phyloP scores from a whole-genome alignment of 2,888 invertebrate species.

The Lepidocyrtoides sp. region DNA sequence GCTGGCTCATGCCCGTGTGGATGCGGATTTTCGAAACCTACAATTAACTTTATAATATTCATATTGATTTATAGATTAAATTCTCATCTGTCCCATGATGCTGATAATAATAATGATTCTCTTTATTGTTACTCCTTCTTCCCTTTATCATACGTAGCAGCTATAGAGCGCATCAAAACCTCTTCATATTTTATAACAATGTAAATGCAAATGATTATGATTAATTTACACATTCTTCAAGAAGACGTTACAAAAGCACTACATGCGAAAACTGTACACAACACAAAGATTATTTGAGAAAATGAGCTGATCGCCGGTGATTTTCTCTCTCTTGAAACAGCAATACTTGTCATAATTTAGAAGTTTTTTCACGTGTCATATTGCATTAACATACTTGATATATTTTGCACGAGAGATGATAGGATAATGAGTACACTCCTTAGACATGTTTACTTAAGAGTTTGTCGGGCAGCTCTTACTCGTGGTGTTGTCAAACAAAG shows the following conservation, averaged over 20 bases:
- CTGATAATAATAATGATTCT: slow-evolving; percentile 34
- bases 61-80: slow-evolving; percentile 82
- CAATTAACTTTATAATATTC: slow-evolving; percentile 76
- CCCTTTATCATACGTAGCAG: not conserved
- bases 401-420: slow-evolving; percentile 77
- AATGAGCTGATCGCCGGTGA: not conserved
- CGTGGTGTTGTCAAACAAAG: slow-evolving; percentile 8
- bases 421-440: slow-evolving; percentile 69
- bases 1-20: slow-evolving; percentile 46
- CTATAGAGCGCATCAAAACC: not conserved
- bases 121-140: slow-evolving; percentile 4
- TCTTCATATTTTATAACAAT: slow-evolving; percentile 45
- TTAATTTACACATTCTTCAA: slow-evolving; percentile 54
- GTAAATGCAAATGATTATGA: slow-evolving; percentile 60
- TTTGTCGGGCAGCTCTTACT: not conserved
- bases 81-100: slow-evolving; percentile 62
- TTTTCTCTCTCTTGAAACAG: slow-evolving; percentile 24
- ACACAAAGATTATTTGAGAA: not conserved
- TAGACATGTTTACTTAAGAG: slow-evolving; percentile 61
- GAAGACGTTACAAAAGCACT: not conserved
- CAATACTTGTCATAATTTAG: slow-evolving; percentile 67
- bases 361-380: slow-evolving; percentile 76
- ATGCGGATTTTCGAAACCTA: slow-evolving; percentile 64
- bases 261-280: not conserved
- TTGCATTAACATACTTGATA: slow-evolving; percentile 82